phyloP scores from a whole-genome alignment of 2,113 vertebrate genomes.

The Siphamia tubifer region DNA sequence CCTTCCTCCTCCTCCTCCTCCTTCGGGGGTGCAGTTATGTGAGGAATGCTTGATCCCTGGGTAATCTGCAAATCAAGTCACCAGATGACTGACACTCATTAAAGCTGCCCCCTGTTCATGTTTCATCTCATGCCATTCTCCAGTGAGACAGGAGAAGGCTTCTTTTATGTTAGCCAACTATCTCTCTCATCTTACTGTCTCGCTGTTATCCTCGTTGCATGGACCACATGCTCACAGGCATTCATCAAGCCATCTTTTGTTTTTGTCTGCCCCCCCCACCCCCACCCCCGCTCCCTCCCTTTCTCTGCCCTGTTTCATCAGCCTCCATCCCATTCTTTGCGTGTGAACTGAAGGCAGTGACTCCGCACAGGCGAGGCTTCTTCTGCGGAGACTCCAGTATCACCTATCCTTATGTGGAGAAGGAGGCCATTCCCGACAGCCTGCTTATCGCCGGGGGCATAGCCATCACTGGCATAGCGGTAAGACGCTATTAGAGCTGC shows the following conservation, averaged over 20 bases:
- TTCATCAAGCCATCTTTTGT: slow-evolving; percentile 54
- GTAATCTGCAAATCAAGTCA: slow-evolving; percentile 53
- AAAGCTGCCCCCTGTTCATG: slow-evolving; percentile 15
- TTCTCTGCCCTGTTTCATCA: slow-evolving; percentile 47
- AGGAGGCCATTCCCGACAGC: slow-evolving; percentile 73
- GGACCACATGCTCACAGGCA: slow-evolving; percentile 13
- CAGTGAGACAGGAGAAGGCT: slow-evolving; percentile 1
- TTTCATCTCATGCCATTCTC: slow-evolving; percentile 23
- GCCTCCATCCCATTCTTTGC: slow-evolving; percentile 83
- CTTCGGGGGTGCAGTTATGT: slow-evolving; percentile 55
- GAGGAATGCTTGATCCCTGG: slow-evolving; percentile 62
- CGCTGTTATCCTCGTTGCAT: neutral
- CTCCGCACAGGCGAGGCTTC: slow-evolving; percentile 77
- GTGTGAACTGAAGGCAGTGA: slow-evolving; percentile 78
- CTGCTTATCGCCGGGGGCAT: slow-evolving; percentile 80
- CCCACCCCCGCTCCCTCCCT: neutral
- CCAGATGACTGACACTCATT: slow-evolving; percentile 50
- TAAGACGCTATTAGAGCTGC: slow-evolving; percentile 62
- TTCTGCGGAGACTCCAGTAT: slow-evolving; percentile 83
- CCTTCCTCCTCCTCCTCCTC: slow-evolving; percentile 9
- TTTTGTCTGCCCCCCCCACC: slow-evolving; percentile 10
- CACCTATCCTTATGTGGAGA: slow-evolving; percentile 68
- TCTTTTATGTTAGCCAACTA: slow-evolving; percentile 6
- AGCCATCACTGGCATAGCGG: slow-evolving; percentile 74
- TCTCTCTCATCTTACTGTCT: neutral